These are phyloP conservation scores for Bovichtus variegatus DNA, from an alignment of 2,797 vertebrate genomes.

Conservation along the genomic window DNA sequence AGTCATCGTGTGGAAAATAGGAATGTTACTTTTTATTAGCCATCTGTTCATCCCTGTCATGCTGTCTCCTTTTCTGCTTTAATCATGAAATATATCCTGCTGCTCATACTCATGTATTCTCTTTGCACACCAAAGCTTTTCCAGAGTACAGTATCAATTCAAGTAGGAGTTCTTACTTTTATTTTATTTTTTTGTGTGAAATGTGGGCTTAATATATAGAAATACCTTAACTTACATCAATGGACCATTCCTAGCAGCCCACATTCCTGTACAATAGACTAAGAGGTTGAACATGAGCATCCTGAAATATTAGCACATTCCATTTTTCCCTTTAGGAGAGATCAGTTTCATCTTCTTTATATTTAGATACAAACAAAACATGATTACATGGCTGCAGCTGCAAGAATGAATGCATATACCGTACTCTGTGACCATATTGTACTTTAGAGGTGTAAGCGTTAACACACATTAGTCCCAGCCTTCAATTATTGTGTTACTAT, in stretches of 20 bases:
- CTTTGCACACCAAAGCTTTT: background rate
- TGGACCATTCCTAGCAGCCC: background rate
- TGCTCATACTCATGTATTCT: slow-evolving; percentile 18
- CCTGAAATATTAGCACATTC: background rate
- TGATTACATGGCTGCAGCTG: background rate
- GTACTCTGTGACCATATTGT: background rate
- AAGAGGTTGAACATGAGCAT: background rate
- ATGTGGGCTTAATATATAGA: background rate
- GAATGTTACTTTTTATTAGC: slow-evolving; percentile 28
- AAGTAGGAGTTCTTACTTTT: background rate
- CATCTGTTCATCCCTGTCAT: slow-evolving; percentile 31
- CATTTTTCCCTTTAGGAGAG: background rate
- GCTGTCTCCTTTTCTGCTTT: slow-evolving; percentile 20
- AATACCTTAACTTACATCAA: background rate
- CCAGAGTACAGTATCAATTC: background rate
- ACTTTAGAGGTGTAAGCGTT: background rate
- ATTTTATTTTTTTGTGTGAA: background rate
- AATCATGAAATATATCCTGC: slow-evolving; percentile 17
- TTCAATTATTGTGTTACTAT: background rate
- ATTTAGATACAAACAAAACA: background rate
- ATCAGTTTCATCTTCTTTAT: background rate
- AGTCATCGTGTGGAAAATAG: slow-evolving; percentile 28
- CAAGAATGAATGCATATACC: background rate
- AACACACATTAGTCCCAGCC: background rate
- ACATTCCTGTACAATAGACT: background rate